Percentiles rank a stretch among this genome's conserved stretches.
Conservation (phyloP, 2,888 invertebrate species). For the Eustalomyia histrio region DNA sequence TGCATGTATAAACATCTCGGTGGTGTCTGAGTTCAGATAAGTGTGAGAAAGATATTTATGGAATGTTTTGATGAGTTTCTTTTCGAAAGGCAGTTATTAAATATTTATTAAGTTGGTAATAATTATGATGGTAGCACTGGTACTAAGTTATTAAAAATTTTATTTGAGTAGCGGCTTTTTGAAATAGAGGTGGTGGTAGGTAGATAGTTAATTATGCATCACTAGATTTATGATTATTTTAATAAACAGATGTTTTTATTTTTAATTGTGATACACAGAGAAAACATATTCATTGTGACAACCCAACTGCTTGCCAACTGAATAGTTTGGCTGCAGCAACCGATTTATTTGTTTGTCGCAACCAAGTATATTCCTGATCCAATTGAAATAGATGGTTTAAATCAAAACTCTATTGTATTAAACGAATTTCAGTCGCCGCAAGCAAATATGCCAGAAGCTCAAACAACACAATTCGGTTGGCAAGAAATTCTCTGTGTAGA, state of each 20-base stretch:
- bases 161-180: slow-evolving; percentile 15
- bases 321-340: too few species aligned
- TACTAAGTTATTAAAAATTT: slow-evolving; percentile 14
- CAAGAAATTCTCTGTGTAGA: too few species aligned
- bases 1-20: not conserved
- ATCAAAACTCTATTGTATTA: too few species aligned
- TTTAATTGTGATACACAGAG: too few species aligned
- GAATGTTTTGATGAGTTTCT: slow-evolving; percentile 58
- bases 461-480: too few species aligned
- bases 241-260: slow-evolving; percentile 22
- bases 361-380: too few species aligned
- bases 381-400: too few species aligned
- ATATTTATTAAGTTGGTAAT: slow-evolving; percentile 41
- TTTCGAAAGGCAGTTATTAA: slow-evolving; percentile 49
- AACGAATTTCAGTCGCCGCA: too few species aligned
- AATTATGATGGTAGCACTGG: slow-evolving; percentile 17
- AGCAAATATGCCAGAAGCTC: too few species aligned
- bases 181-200: slow-evolving; percentile 50
- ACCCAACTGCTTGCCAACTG: too few species aligned
- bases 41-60: slow-evolving; percentile 66
- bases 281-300: too few species aligned
- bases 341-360: too few species aligned
- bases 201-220: slow-evolving; percentile 41
- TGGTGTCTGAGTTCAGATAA: slow-evolving; percentile 19
- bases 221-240: slow-evolving; percentile 47